Base-by-base conservation (phyloP, 2,888 invertebrate species). In the Clistopyga incitator region DNA sequence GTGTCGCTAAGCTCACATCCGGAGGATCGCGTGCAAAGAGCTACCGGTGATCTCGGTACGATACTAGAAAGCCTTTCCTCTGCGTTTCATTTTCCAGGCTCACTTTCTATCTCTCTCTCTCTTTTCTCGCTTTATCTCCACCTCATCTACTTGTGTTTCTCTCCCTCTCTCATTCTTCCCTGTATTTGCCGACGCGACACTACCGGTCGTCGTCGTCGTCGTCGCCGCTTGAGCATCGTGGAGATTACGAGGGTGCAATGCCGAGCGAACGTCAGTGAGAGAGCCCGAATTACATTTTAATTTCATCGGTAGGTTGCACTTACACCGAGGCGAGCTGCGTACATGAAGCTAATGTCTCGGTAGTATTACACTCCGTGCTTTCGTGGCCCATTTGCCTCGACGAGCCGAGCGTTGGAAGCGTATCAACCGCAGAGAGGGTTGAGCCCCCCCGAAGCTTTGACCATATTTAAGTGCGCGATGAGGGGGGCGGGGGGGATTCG, bases 271-370 rank as follows among this genome's bases (percentile, higher is more conserved):
- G 68, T 68, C 45, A 61, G 83, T 72, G 77, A 70, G 29, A 64
- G 23, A 75, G 25, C 29, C 45, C 89, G 87, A 91, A 92, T 91
- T 91, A 91, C 91, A 89, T 91, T 91, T 91, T 91, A 91, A 91
- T 90, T 91, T 91, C 89, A 89, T 89, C 88, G 88, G 87, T 85
- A 84, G 84, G 70, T 74, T 56, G 75, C 74, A 81, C 71, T 56
- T 65, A 61, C 42, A 50, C 59, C 71, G 8, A 50, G 59, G 59
- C 74, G 45, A 68, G 65, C 59, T 20, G 20, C 47, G 52, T 80
- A 61, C 68, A 74, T 50, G 67, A 61, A 67, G 78, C 64, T 61
- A 70, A 78, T 65, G 68, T 72, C 50, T 84, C 29, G 38, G 38
- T 61, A 52, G 52, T 50, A 54, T 54, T 50, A 38, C n/a, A n/a